Percentiles rank a stretch among this genome's conserved stretches.
Conservation (phyloP, 1,140 invertebrate genomes). For the Dysdera silvatica region DNA sequence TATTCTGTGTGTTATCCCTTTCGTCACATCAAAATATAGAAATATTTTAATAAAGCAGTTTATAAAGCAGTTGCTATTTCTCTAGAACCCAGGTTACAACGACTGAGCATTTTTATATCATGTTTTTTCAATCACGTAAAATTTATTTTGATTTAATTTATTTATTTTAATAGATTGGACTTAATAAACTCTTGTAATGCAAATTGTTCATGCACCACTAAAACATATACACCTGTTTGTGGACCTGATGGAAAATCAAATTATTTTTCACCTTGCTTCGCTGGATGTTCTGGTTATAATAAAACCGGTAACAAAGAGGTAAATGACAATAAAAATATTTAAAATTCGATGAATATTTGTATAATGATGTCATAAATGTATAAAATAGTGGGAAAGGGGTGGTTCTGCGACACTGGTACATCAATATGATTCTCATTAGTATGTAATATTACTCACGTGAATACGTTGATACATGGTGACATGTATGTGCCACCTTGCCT, state of each 20-base stretch:
- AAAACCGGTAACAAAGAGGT: constrained; percentile 9
- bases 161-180: too few species aligned
- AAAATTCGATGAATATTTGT: neutral
- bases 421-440: neutral
- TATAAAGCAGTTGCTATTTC: too few species aligned
- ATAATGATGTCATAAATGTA: neutral
- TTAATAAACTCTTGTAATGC: constrained; percentile 23
- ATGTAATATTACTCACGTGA: neutral
- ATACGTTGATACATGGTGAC: neutral
- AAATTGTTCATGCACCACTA: constrained; percentile 23
- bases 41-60: too few species aligned
- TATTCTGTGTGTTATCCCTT: too few species aligned
- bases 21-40: too few species aligned
- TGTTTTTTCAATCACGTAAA: too few species aligned
- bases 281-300: constrained; percentile 55
- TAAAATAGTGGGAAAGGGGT: neutral
- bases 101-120: too few species aligned
- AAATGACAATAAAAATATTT: neutral
- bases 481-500: neutral
- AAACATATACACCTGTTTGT: constrained; percentile 57
- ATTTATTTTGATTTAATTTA: too few species aligned
- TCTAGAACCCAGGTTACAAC: too few species aligned
- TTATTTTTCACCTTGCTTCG: constrained; percentile 81
- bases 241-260: constrained; percentile 57
- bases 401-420: neutral